A percentile compares a stretch with the other conserved stretches of the same genome.
Conservation (phyloP, 2,797 vertebrate genomes). For the Epinephelus awoara region DNA sequence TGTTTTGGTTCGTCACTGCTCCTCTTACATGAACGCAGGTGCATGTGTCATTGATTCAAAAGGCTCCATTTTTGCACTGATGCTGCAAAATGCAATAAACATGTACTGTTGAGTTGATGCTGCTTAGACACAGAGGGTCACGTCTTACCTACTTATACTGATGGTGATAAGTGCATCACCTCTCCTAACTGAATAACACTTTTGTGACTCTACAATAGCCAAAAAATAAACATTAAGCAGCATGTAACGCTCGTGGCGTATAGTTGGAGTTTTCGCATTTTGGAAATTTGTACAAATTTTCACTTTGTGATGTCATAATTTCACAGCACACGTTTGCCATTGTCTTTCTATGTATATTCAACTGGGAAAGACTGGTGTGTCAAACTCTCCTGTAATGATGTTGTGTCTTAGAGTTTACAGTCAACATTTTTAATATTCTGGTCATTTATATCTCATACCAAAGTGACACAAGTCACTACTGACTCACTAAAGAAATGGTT, state of each 20-base stretch:
- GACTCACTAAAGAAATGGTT: constrained; percentile 35
- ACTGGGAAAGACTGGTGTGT: constrained; percentile 18
- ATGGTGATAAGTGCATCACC: constrained; percentile 7
- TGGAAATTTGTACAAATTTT: constrained; percentile 37
- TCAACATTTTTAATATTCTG: constrained; percentile 16
- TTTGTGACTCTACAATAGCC: constrained; percentile 1
- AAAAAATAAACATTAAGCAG: constrained; percentile 18
- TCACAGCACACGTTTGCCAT: constrained; percentile 16
- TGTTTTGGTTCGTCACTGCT: constrained; percentile 26
- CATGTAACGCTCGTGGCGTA: neutral
- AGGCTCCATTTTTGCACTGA: constrained; percentile 37
- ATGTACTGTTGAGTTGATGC: constrained; percentile 40
- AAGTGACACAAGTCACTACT: constrained; percentile 9
- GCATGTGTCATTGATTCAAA: constrained; percentile 42
- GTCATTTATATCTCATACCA: constrained; percentile 8
- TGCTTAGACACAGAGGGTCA: constrained; percentile 40
- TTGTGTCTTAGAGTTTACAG: constrained; percentile 16
- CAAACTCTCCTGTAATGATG: neutral
- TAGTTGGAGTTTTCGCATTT: neutral
- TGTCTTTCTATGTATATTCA: constrained; percentile 7
- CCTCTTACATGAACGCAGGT: constrained; percentile 28
- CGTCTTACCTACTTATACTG: constrained; percentile 23
- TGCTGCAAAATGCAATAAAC: constrained; percentile 58
- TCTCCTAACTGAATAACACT: constrained; percentile 15
- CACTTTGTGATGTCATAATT: constrained; percentile 24